Conservation (phyloP, 2,888 invertebrate genomes). For the Drosophila kanekoi region DNA sequence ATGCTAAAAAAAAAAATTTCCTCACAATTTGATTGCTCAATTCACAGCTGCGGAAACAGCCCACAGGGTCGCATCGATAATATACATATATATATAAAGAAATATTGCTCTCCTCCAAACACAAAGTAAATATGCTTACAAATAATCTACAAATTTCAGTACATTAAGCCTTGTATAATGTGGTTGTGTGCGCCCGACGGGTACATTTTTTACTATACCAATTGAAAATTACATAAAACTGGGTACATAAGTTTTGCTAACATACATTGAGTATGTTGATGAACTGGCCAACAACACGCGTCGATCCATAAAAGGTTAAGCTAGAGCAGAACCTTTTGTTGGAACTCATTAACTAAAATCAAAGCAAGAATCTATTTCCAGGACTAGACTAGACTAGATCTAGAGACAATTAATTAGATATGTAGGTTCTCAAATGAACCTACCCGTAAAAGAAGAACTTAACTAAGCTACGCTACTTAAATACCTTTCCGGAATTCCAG, state of each 20-base stretch:
- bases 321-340: too few relatives aligned
- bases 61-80: conserved; percentile 12
- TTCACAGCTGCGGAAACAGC: conserved; percentile 12
- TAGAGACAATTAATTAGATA: too few relatives aligned
- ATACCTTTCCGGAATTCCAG: too few relatives aligned
- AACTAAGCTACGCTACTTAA: too few relatives aligned
- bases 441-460: too few relatives aligned
- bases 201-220: neutral
- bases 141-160: conserved; percentile 24
- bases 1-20: neutral
- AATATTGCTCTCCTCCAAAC: neutral
- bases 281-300: too few relatives aligned
- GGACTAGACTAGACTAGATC: too few relatives aligned
- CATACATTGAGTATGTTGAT: too few relatives aligned
- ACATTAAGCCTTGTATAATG: conserved; percentile 15
- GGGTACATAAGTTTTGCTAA: too few relatives aligned
- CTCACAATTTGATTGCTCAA: conserved; percentile 16
- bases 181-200: conserved; percentile 1
- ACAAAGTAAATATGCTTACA: conserved; percentile 3
- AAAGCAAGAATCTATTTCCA: too few relatives aligned
- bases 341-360: neutral
- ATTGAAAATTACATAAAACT: neutral
- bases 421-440: too few relatives aligned
- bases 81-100: neutral
- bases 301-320: too few relatives aligned